A percentile compares a stretch with the other conserved stretches of the same genome.
These are phyloP conservation scores for Drosophila paulistorum DNA, from an alignment of 1,140 invertebrate genomes.

Conservation along the genomic window DNA sequence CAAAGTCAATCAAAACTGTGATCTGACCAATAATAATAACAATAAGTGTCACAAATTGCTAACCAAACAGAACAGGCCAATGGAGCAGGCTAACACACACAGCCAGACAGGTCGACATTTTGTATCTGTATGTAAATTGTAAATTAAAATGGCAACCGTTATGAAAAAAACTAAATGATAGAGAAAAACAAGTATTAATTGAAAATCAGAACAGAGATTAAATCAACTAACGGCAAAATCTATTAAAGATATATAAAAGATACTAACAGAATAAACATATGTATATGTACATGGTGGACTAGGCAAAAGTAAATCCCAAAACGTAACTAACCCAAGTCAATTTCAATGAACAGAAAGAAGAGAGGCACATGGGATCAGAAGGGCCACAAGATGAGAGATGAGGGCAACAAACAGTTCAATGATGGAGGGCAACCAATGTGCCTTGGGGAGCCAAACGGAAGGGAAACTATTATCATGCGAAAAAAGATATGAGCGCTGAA, in stretches of 20 bases:
- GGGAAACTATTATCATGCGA: conserved; percentile 73
- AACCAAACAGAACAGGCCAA: conserved; percentile 46
- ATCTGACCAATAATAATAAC: conserved; percentile 31
- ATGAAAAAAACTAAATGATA: conserved; percentile 55
- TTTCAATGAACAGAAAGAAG: conserved; percentile 28
- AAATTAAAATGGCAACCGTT: conserved; percentile 49
- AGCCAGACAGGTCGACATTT: conserved; percentile 21
- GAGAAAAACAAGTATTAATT: conserved; percentile 61
- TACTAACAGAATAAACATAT: conserved; percentile 17
- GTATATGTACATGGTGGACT: conserved; percentile 28
- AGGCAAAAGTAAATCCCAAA: conserved; percentile 48
- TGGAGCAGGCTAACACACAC: conserved; percentile 50
- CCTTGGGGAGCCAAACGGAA: conserved; percentile 46
- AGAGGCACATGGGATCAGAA: conserved; percentile 25
- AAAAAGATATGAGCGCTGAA: conserved; percentile 74
- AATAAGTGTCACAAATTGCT: conserved; percentile 71
- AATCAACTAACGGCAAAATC: conserved; percentile 47
- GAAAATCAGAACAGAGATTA: conserved; percentile 61
- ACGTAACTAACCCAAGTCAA: conserved; percentile 43
- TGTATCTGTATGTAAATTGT: conserved; percentile 37
- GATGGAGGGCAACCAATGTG: background rate
- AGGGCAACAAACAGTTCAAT: conserved; percentile 3
- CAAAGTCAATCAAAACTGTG: conserved; percentile 69
- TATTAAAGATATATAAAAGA: conserved; percentile 46
- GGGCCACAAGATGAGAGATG: conserved; percentile 13